Conservation (phyloP, 2,797 vertebrate species). For the Brotogeris chrysoptera region DNA sequence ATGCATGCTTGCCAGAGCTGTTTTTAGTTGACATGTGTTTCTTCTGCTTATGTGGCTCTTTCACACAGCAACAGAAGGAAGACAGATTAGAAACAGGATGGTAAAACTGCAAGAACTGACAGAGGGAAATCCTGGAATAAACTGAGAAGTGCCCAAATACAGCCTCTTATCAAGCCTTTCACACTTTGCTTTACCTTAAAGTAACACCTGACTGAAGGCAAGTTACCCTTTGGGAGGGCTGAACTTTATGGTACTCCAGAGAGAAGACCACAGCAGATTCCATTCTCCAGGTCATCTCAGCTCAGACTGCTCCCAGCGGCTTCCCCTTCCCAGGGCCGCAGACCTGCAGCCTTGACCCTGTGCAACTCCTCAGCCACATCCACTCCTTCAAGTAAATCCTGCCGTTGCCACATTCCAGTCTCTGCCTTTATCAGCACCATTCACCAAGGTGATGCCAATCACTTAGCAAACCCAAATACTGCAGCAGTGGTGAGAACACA, state of each 20-base stretch:
- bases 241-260: fast-evolving
- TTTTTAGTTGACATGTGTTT: not conserved
- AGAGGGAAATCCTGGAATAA: conserved; percentile 24
- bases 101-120: not conserved
- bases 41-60: not conserved
- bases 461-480: not conserved
- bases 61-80: conserved; percentile 29
- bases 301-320: not conserved
- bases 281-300: not conserved
- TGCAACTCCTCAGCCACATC: not conserved
- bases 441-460: not conserved
- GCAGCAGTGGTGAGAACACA: not conserved
- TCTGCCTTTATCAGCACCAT: not conserved
- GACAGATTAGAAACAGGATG: not conserved
- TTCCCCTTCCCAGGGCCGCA: not conserved
- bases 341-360: not conserved
- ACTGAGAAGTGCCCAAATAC: not conserved
- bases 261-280: not conserved
- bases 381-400: not conserved
- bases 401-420: not conserved
- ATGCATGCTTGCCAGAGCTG: not conserved
- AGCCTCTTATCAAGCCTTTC: not conserved
- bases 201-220: not conserved
- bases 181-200: not conserved
- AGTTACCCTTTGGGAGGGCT: not conserved